A percentile compares a stretch with the other conserved stretches of the same genome.
Conservation (phyloP, 2,797 vertebrate species). For the Glossophaga mutica region DNA sequence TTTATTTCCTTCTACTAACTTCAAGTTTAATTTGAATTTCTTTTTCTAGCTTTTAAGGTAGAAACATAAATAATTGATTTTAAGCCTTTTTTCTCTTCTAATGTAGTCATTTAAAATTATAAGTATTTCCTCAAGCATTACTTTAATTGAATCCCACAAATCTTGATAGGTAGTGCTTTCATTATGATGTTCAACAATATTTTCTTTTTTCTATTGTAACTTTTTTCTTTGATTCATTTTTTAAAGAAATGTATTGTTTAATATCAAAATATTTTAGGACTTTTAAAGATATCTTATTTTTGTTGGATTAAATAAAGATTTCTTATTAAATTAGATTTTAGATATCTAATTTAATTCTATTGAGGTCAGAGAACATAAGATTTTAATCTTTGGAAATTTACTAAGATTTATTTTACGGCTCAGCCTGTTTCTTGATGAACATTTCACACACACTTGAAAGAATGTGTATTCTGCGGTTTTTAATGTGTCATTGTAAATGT, state of each 20-base stretch:
- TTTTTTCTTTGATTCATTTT: neutral
- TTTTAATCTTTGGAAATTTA: neutral
- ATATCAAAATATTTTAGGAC: neutral
- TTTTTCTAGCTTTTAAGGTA: neutral
- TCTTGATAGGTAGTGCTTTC: neutral
- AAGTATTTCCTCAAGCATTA: neutral
- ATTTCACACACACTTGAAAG: neutral
- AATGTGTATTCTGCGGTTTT: neutral
- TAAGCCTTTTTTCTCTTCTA: neutral
- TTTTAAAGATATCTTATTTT: slow-evolving; percentile 10
- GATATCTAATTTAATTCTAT: neutral
- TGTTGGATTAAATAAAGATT: no score
- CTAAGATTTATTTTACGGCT: neutral
- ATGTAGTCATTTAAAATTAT: neutral
- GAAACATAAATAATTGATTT: neutral
- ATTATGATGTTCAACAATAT: neutral
- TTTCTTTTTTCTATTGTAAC: neutral
- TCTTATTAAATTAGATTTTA: no score
- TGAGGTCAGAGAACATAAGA: neutral
- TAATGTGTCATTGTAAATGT: neutral
- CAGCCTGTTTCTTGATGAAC: neutral
- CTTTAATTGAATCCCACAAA: neutral
- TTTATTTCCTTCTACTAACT: neutral
- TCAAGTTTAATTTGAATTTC: neutral
- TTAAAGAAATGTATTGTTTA: neutral